Conservation (phyloP, 2,888 invertebrate species). For the Scelioninae gen. 2 region DNA sequence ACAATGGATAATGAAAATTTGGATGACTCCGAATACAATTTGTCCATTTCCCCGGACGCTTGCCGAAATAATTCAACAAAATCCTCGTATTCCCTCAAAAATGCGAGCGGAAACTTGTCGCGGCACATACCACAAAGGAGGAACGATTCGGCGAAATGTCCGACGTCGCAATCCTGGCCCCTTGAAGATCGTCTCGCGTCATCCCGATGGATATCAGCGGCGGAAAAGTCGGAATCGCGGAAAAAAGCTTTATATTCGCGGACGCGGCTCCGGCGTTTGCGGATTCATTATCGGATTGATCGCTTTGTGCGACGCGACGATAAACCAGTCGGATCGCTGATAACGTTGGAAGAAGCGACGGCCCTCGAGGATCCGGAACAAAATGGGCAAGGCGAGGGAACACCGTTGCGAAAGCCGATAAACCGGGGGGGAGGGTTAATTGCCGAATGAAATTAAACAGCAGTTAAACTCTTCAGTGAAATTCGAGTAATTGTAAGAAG, state of each 20-base stretch:
- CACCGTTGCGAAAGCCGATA: constrained; percentile 67
- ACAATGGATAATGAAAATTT: constrained; percentile 24
- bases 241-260: constrained; percentile 36
- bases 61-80: too few relatives aligned
- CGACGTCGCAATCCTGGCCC: background rate
- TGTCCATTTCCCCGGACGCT: too few relatives aligned
- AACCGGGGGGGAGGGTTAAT: constrained; percentile 70
- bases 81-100: too few relatives aligned
- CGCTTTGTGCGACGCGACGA: constrained; percentile 9
- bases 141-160: background rate
- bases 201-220: background rate
- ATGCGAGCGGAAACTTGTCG: too few relatives aligned
- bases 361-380: constrained; percentile 28
- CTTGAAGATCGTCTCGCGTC: background rate
- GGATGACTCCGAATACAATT: background rate
- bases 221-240: background rate
- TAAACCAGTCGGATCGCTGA: constrained; percentile 30
- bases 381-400: constrained; percentile 35
- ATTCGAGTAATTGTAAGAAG: constrained; percentile 73
- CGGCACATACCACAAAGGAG: too few relatives aligned
- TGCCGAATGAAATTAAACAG: constrained; percentile 73
- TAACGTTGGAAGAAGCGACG: constrained; percentile 27
- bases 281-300: constrained; percentile 46
- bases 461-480: constrained; percentile 71
- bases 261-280: constrained; percentile 37